phyloP scores from a whole-genome alignment of 2,888 invertebrate species.

The Brachycybe producta region DNA sequence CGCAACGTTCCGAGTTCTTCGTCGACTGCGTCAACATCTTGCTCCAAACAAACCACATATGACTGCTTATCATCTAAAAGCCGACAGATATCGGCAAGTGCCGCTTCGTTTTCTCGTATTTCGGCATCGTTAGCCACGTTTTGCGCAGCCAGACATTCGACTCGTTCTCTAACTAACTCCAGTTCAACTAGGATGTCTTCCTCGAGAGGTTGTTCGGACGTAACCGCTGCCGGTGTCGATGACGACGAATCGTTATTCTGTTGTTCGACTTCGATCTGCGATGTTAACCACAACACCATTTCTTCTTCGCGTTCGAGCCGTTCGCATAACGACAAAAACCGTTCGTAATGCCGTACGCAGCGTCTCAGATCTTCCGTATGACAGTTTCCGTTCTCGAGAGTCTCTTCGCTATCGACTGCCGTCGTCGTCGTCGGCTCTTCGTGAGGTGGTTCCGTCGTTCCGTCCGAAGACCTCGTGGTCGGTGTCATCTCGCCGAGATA shows the following conservation, averaged over 20 bases:
- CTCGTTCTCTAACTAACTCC: slow-evolving; percentile 24
- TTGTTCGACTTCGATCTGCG: slow-evolving; percentile 33
- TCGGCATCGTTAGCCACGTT: slow-evolving; percentile 26
- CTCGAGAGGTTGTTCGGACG: neutral
- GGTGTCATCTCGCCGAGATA: slow-evolving; percentile 43
- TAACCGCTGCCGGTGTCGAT: neutral
- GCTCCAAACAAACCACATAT: slow-evolving; percentile 25
- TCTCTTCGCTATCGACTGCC: slow-evolving; percentile 28
- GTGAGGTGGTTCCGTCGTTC: neutral
- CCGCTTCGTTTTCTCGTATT: slow-evolving; percentile 28
- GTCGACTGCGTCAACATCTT: slow-evolving; percentile 28
- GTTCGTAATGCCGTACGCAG: slow-evolving; percentile 58
- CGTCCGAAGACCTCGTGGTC: slow-evolving; percentile 22
- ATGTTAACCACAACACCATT: slow-evolving; percentile 50
- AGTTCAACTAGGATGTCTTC: slow-evolving; percentile 23
- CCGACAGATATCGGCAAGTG: slow-evolving; percentile 27
- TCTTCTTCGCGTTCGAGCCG: slow-evolving; percentile 60
- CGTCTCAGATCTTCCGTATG: slow-evolving; percentile 44
- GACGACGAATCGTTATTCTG: neutral
- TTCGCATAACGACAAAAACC: slow-evolving; percentile 57
- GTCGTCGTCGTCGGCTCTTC: neutral
- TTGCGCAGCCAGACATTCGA: slow-evolving; percentile 25
- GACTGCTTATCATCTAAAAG: slow-evolving; percentile 28
- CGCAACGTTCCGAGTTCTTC: slow-evolving; percentile 22
- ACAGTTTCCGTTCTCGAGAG: too few species aligned